Evolutionary conservation across 2,888 invertebrate species (phyloP).

Genomic region (Drosophila antonietae): DNA sequence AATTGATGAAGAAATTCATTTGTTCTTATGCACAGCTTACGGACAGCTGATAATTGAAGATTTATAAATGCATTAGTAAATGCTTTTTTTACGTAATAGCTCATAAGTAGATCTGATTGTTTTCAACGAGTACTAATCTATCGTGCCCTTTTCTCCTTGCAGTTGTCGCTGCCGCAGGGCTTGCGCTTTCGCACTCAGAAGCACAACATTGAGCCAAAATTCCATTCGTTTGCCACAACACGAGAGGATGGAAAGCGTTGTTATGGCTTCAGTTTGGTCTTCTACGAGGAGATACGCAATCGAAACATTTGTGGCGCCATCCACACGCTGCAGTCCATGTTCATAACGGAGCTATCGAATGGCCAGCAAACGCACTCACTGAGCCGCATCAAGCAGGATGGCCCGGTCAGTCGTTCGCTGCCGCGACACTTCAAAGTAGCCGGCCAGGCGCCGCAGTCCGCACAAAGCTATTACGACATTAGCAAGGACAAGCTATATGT

Average conservation of each 20-base stretch:
- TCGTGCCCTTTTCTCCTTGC: background rate
- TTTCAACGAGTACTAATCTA: slow-evolving; percentile 11
- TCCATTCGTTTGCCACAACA: slow-evolving; percentile 98
- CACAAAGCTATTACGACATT: slow-evolving; percentile 95
- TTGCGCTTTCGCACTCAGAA: slow-evolving; percentile 97
- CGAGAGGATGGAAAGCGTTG: slow-evolving; percentile 97
- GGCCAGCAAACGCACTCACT: slow-evolving; percentile 89
- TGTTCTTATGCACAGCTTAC: background rate
- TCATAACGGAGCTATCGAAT: slow-evolving; percentile 94
- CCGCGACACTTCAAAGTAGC: slow-evolving; percentile 95
- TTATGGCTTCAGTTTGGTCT: slow-evolving; percentile 97
- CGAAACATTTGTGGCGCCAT: slow-evolving; percentile 97
- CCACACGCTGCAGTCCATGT: slow-evolving; percentile 95
- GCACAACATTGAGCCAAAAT: slow-evolving; percentile 92
- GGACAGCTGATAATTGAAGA: background rate
- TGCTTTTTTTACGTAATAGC: background rate
- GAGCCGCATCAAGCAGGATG: slow-evolving; percentile 87
- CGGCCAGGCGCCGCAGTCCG: slow-evolving; percentile 90
- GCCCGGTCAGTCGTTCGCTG: slow-evolving; percentile 91
- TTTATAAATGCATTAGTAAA: background rate
- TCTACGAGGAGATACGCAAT: slow-evolving; percentile 98
- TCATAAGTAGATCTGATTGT: slow-evolving; percentile 29
- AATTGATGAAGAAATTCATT: slow-evolving; percentile 14
- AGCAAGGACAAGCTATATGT: slow-evolving; percentile 97
- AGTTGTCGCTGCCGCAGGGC: slow-evolving; percentile 98